These are phyloP conservation scores for Rhynchophorus ferrugineus DNA, from an alignment of 1,140 invertebrate species.

Conservation along the genomic window DNA sequence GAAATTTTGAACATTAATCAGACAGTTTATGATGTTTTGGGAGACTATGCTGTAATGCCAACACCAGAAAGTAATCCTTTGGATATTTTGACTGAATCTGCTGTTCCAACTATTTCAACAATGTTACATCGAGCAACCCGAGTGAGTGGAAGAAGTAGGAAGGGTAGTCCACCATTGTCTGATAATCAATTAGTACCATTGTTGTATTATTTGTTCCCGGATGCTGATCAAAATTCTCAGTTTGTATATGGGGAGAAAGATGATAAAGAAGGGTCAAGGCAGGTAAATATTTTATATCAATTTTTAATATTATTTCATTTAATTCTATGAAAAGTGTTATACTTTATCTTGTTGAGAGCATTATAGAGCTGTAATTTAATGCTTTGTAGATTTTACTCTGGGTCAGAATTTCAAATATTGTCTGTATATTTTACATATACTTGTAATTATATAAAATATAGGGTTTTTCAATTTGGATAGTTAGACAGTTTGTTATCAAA, in stretches of 20 bases:
- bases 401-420: too few relatives aligned
- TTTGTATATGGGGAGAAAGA: conserved; percentile 40
- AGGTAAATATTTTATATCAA: neutral
- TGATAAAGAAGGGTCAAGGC: conserved; percentile 10
- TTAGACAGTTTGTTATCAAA: too few relatives aligned
- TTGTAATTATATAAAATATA: too few relatives aligned
- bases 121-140: conserved; percentile 43
- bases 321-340: neutral
- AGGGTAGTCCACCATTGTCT: conserved; percentile 61
- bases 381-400: too few relatives aligned
- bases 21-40: conserved; percentile 49
- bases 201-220: conserved; percentile 82
- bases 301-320: conserved; percentile 1
- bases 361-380: too few relatives aligned
- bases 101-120: conserved; percentile 48
- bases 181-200: conserved; percentile 69
- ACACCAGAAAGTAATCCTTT: conserved; percentile 41
- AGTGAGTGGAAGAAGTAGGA: conserved; percentile 42
- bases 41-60: conserved; percentile 39
- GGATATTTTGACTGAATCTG: conserved; percentile 49
- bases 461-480: too few relatives aligned
- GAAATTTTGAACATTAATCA: conserved; percentile 7
- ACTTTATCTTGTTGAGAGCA: too few relatives aligned
- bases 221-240: conserved; percentile 61
- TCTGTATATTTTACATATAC: too few relatives aligned